Conservation (phyloP, 1,140 invertebrate genomes). For the Leucophenga varia region DNA sequence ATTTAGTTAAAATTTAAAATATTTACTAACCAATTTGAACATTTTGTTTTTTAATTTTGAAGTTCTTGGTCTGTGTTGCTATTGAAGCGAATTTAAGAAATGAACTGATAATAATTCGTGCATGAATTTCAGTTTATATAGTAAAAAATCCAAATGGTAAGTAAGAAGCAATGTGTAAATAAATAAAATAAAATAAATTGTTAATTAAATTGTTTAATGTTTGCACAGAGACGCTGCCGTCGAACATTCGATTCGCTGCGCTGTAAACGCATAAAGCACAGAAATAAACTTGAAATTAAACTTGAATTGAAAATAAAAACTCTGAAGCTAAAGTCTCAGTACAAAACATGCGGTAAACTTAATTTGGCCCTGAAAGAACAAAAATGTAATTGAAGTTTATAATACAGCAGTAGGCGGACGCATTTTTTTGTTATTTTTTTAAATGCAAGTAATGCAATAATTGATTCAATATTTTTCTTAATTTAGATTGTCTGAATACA, state of each 20-base stretch:
- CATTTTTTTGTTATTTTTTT: no score
- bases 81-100: slow-evolving; percentile 19
- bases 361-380: slow-evolving; percentile 24
- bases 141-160: slow-evolving; percentile 5
- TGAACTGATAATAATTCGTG: slow-evolving; percentile 31
- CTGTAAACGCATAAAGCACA: slow-evolving; percentile 22
- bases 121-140: slow-evolving; percentile 29
- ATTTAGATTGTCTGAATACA: no score
- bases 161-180: slow-evolving; percentile 1
- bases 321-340: no score
- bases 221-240: slow-evolving; percentile 14
- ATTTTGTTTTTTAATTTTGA: slow-evolving; percentile 38
- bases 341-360: no score
- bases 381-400: no score
- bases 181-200: slow-evolving; percentile 5
- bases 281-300: slow-evolving; percentile 29
- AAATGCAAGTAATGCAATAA: slow-evolving; percentile 46
- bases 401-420: no score
- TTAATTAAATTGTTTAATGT: slow-evolving; percentile 9
- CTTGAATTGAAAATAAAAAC: background rate
- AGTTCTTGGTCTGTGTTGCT: slow-evolving; percentile 55
- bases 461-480: no score
- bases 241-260: slow-evolving; percentile 11
- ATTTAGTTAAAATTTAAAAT: background rate
- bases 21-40: slow-evolving; percentile 57